phyloP scores from a whole-genome alignment of 2,113 vertebrate genomes.

The Myiozetetes cayanensis region DNA sequence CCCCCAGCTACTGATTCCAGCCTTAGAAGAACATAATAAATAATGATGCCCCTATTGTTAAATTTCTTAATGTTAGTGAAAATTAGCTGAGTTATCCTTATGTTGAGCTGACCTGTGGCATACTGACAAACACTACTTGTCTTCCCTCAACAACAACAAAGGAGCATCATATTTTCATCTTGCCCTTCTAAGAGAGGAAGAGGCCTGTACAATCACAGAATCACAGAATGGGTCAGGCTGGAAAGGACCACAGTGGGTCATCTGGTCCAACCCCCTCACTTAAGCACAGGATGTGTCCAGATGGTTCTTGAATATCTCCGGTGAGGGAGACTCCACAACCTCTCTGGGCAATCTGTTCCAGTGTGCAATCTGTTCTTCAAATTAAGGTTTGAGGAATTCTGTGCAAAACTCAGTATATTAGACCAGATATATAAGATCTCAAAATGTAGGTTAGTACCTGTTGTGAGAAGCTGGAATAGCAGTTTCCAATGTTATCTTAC shows the following conservation, averaged over 20 bases:
- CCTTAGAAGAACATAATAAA: not conserved
- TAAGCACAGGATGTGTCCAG: not conserved
- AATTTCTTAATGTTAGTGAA: rapidly evolving
- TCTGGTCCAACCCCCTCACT: not conserved
- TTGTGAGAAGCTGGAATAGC: not conserved
- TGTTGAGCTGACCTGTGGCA: rapidly evolving
- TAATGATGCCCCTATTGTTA: not conserved
- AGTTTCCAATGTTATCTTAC: not conserved
- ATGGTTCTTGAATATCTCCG: not conserved
- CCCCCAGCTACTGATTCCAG: not conserved
- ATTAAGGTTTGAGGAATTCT: not conserved
- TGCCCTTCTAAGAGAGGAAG: not conserved
- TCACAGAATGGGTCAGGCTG: not conserved
- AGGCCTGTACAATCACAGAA: not conserved
- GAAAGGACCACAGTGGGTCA: not conserved
- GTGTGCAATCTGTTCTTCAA: not conserved
- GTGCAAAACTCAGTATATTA: not conserved
- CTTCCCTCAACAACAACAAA: not conserved
- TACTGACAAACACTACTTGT: not conserved
- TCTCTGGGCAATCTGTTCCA: not conserved
- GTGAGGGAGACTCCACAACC: not conserved
- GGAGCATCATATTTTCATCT: not conserved
- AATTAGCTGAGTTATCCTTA: not conserved
- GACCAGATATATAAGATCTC: not conserved
- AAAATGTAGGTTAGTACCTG: not conserved